These are phyloP conservation scores for Drosophila planitibia DNA, from an alignment of 2,888 invertebrate species.

Conservation along the genomic window DNA sequence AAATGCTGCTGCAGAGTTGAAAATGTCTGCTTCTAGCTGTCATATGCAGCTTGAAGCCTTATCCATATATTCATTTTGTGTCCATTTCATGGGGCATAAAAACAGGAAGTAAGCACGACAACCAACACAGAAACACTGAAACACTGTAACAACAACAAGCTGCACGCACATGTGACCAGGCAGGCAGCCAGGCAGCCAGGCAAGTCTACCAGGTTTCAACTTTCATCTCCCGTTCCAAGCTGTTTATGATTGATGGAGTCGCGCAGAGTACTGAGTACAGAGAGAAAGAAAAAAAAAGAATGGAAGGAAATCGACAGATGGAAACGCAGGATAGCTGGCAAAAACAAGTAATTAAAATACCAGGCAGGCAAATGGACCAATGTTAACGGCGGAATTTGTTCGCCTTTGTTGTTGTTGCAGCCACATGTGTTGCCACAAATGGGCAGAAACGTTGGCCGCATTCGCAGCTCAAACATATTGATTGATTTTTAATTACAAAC, in stretches of 20 bases:
- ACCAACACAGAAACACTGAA: neutral
- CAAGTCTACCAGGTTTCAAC: conserved; percentile 2
- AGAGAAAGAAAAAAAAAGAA: neutral
- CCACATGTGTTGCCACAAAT: conserved; percentile 77
- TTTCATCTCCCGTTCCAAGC: conserved; percentile 2
- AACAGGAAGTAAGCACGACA: conserved; percentile 26
- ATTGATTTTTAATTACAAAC: conserved; percentile 80
- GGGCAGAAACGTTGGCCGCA: conserved; percentile 44
- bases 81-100: conserved; percentile 5
- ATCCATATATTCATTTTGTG: neutral
- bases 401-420: conserved; percentile 39
- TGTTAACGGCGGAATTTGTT: conserved; percentile 4
- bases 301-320: conserved; percentile 42
- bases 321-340: conserved; percentile 20
- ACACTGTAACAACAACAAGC: conserved; percentile 7
- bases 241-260: conserved; percentile 66
- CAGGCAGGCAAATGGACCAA: conserved; percentile 73
- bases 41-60: neutral
- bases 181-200: neutral
- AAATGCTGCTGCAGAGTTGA: neutral
- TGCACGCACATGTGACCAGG: conserved; percentile 56
- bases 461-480: conserved; percentile 69
- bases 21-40: neutral
- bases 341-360: conserved; percentile 78
- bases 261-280: neutral